Evolutionary conservation across 2,797 vertebrate species (phyloP), one percentile per base, ranked within the genome.

Genomic region (Sebastes itinus): DNA sequence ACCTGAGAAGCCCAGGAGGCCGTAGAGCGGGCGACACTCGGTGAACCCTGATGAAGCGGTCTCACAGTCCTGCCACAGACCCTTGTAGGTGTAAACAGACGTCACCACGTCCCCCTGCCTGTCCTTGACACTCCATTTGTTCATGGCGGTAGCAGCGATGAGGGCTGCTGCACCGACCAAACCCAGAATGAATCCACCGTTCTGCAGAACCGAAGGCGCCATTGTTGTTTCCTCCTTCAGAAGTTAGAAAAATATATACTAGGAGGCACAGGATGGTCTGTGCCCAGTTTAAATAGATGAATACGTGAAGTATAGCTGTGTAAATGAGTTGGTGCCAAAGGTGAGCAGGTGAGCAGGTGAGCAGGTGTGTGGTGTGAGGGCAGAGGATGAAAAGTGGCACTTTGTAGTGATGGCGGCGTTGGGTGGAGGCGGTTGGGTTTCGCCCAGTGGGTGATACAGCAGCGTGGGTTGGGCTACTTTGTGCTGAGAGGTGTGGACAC

Each of bases 1-100:
- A 98, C 98, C 97, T 97, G 97, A 96, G 90, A 96, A 97, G 64
- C 97, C 97, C 52, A 98, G 95, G 83, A 98, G 94, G 86, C 97
- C 97, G 82, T 96, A 97, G 83, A 97, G 96, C 0, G 97, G 96
- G 20, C 97, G 95, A 49, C 98, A 98, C 82, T 99, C 97, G 0
- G 96, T 97, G 65, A 98, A 92, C 52, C 97, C 98, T 0, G 97
- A 95, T 68, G 95, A 96, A 59, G 96, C 89, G 27, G 94, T 92
- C 85, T 98, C 95, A 5, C 98, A 99, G 93, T 97, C 96, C 90
- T 93, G 94, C 98, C 98, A 99, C 77, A 98, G 96, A 35, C 98
- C 97, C 88, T 96, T 96, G 81, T 97, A 98, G 38, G 95, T 96
- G 95, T 97, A 97, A 59, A 96, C 90, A 0, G 97, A 92, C 0